Percentiles rank a stretch among this genome's conserved stretches.
Conservation (phyloP, 2,888 invertebrate species). For the Drosophila fungiperda region DNA sequence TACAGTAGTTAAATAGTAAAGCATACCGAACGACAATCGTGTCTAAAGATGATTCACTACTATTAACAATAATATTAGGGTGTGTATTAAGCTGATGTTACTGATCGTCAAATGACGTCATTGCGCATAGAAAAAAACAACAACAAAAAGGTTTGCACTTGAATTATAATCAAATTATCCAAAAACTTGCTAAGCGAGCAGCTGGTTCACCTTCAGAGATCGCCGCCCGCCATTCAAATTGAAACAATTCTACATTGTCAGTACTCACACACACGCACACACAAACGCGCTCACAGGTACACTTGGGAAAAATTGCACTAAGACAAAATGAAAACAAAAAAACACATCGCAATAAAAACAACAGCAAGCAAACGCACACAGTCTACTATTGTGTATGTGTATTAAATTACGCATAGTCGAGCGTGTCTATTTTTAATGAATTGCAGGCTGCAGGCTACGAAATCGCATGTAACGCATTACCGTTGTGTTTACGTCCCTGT, state of each 20-base stretch:
- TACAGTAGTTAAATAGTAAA: background rate
- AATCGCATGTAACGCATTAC: slow-evolving; percentile 35
- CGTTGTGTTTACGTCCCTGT: slow-evolving; percentile 62
- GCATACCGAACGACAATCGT: background rate
- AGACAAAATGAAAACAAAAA: slow-evolving; percentile 29
- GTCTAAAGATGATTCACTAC: slow-evolving; percentile 36
- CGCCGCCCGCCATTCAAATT: slow-evolving; percentile 43
- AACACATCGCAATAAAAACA: slow-evolving; percentile 19
- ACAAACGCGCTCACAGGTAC: slow-evolving; percentile 12
- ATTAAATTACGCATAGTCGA: slow-evolving; percentile 47
- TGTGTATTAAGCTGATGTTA: background rate
- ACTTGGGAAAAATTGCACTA: slow-evolving; percentile 47
- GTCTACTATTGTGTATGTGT: slow-evolving; percentile 15
- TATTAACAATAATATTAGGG: background rate
- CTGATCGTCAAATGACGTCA: slow-evolving; percentile 48
- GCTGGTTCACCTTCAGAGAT: slow-evolving; percentile 55
- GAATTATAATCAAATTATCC: slow-evolving; percentile 34
- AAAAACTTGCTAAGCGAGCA: slow-evolving; percentile 43
- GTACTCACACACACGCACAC: slow-evolving; percentile 11
- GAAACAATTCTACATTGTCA: slow-evolving; percentile 41
- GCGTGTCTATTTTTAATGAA: slow-evolving; percentile 51
- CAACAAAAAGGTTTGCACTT: slow-evolving; percentile 56
- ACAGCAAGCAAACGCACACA: slow-evolving; percentile 39
- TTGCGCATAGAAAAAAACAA: slow-evolving; percentile 19
- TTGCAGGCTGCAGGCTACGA: slow-evolving; percentile 14